These are phyloP conservation scores for Sardinella longiceps DNA, from an alignment of 2,797 vertebrate species.

Conservation along the genomic window DNA sequence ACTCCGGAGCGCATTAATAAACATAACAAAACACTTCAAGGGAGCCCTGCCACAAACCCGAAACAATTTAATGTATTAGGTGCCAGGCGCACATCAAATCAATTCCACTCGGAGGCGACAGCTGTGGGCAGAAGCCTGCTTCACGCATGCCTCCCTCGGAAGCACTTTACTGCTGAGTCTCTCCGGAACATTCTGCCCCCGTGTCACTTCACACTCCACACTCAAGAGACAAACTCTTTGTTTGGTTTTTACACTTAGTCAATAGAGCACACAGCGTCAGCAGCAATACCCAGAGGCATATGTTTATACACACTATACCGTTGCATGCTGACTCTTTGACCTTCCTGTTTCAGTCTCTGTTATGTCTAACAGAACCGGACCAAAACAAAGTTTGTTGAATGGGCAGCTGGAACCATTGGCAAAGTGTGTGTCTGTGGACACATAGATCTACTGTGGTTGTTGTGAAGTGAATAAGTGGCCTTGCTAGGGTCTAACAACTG, in stretches of 20 bases:
- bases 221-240: conserved; percentile 9
- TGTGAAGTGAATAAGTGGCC: not conserved
- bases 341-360: not conserved
- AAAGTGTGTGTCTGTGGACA: not conserved
- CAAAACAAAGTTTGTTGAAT: not conserved
- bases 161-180: not conserved
- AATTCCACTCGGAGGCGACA: conserved; percentile 55
- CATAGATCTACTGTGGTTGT: not conserved
- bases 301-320: not conserved
- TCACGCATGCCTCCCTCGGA: conserved; percentile 57
- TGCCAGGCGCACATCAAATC: conserved; percentile 63
- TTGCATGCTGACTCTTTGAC: not conserved
- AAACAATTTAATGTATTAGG: conserved; percentile 52
- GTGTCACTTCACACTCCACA: not conserved
- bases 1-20: conserved; percentile 65
- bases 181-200: conserved; percentile 2
- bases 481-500: not conserved
- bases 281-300: not conserved
- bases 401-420: not conserved
- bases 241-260: conserved; percentile 7
- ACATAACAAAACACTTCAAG: conserved; percentile 52
- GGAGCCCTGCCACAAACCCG: conserved; percentile 37
- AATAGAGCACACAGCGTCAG: conserved; percentile 22
- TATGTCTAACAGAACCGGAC: not conserved
- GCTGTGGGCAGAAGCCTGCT: conserved; percentile 48